Base-by-base conservation (phyloP, 2,888 invertebrate species). In the Ectobius pallidus region DNA sequence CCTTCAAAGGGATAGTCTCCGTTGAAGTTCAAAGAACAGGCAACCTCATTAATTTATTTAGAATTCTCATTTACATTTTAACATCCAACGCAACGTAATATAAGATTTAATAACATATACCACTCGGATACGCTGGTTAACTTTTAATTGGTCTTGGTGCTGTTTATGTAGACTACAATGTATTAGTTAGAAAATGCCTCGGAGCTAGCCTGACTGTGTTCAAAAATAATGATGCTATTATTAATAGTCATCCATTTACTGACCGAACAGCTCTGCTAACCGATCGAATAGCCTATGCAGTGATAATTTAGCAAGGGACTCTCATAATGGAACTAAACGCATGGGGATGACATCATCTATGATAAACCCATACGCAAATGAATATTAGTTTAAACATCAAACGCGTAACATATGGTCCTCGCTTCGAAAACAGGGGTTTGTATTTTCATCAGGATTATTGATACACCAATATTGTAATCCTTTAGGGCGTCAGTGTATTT, bases 381-480 rank as follows among this genome's bases (percentile, higher is more conserved):
- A 46, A 46, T 65, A 65, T 65, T 65, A 65, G 46, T 65, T 65
- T 46, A 65, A 44, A 27, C 65, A 65, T 65, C 65, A 65, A 65
- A 65, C 46, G 22, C 9, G 65, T 65, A 65, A 65, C 65, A 46
- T 65, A 65, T 46, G 44, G 65, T n/a, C 2, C 20, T 20, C 16
- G n/a, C 32, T 4, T 14, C 3, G 3, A n/a, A 25, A 58, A n/a
- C 18, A n/a, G n/a, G 46, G 46, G 7, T 20, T 22, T 22, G n/a
- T n/a, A n/a, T n/a, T n/a, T n/a, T n/a, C n/a, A n/a, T n/a, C n/a
- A n/a, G n/a, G n/a, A n/a, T n/a, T n/a, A n/a, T n/a, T n/a, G n/a
- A n/a, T n/a, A n/a, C n/a, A n/a, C n/a, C n/a, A n/a, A n/a, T n/a
- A n/a, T n/a, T n/a, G n/a, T n/a, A n/a, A n/a, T n/a, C n/a, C n/a